These are phyloP conservation scores for Delia radicum DNA, from an alignment of 1,140 invertebrate genomes.

Conservation along the genomic window DNA sequence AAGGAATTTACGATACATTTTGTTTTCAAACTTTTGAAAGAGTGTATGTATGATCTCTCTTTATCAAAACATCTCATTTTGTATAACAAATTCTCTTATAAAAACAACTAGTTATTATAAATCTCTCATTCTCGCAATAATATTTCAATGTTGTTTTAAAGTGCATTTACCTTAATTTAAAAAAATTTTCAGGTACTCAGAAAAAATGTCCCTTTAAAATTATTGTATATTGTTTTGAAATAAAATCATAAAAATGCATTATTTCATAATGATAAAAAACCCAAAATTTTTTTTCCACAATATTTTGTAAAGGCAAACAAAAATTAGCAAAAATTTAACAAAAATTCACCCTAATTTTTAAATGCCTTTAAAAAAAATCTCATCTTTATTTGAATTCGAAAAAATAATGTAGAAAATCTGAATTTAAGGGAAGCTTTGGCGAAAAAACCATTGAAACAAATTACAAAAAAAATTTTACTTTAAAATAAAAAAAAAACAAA, in stretches of 20 bases:
- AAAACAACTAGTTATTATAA: background rate
- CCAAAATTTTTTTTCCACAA: background rate
- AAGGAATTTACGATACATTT: too few relatives aligned
- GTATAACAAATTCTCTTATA: background rate
- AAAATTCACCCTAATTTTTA: background rate
- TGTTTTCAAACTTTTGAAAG: too few relatives aligned
- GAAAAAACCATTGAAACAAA: conserved; percentile 7
- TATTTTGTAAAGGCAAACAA: background rate
- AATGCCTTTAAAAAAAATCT: background rate
- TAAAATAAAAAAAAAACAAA: background rate
- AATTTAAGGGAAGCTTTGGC: background rate
- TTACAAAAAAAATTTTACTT: conserved; percentile 2
- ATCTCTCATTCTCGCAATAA: background rate
- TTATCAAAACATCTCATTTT: background rate
- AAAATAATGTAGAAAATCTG: background rate
- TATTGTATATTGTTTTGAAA: background rate
- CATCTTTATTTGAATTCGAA: background rate
- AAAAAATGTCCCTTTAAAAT: background rate
- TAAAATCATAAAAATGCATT: background rate
- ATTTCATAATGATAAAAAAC: background rate
- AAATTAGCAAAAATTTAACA: background rate
- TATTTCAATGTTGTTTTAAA: background rate
- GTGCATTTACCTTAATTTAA: background rate
- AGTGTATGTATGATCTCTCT: too few relatives aligned
- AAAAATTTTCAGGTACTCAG: background rate